Evolutionary conservation across 2,113 vertebrate genomes (phyloP).

Genomic region (Ancistrus triradiatus): DNA sequence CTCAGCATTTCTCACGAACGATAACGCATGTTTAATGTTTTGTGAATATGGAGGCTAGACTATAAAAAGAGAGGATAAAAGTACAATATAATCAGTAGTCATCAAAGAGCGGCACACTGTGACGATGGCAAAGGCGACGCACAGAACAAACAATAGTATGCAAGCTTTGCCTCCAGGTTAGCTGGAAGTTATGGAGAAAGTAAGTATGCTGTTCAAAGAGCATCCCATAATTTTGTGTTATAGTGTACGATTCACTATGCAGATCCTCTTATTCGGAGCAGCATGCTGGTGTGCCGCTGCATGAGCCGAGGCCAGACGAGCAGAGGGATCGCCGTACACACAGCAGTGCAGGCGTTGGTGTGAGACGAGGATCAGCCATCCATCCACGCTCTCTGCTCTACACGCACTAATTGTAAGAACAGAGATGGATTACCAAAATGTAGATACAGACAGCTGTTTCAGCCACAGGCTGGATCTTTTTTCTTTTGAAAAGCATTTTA

Average conservation of each 20-base stretch:
- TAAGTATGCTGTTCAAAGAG: too few species aligned
- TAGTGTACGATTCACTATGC: too few species aligned
- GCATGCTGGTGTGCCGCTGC: neutral
- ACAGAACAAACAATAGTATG: neutral
- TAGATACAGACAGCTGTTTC: neutral
- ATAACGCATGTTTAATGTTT: too few species aligned
- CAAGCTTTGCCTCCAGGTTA: too few species aligned
- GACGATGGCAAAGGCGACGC: neutral
- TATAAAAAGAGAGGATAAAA: too few species aligned
- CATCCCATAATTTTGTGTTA: too few species aligned
- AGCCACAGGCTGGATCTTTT: neutral
- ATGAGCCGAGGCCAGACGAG: neutral
- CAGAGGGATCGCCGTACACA: neutral
- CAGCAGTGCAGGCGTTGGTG: neutral
- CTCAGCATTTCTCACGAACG: neutral
- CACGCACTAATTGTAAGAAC: neutral
- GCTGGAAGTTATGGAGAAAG: too few species aligned
- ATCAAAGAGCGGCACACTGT: neutral
- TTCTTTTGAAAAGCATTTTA: too few species aligned
- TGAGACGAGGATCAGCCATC: neutral
- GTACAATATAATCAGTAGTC: too few species aligned
- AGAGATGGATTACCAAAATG: neutral
- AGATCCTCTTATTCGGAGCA: neutral
- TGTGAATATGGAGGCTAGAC: too few species aligned
- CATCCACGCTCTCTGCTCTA: neutral